Evolutionary conservation across 2,888 invertebrate species (phyloP), one percentile per base, ranked within the genome.

Genomic region (Aphelenchoides bicaudatus): DNA sequence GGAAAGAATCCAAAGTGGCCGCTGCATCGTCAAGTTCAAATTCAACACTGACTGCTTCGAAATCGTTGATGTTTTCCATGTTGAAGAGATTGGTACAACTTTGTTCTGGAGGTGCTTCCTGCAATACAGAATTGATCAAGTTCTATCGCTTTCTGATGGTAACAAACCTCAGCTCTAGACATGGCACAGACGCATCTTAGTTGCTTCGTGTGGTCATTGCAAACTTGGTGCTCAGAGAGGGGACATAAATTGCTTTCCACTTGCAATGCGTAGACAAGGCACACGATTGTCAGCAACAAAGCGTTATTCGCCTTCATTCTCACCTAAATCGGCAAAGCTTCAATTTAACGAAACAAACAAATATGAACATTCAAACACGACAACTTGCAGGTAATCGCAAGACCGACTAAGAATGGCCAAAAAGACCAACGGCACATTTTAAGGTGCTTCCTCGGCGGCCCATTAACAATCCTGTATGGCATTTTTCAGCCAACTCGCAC

Each of bases 71-170:
- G 39, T 74, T 66, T 39, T 59, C 49, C 10, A 62, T 51, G 5
- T 65, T 51, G 28, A 73, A 65, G 13, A 74, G 31, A 2, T 51
- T 23, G 34, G 67, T 72, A 59, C 74, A 74, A 5, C 70, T 70
- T 8, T 61, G 30, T 31, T 60, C 64, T 19, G 72, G 72, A 1
- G 71, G 70, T 54, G 56, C 43, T 58, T 31, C 37, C 65, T 65
- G 46, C 31, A 55, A 53, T 21, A n/a, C 8, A 50, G 1, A 13
- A 21, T 4, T 21, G 2, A 53, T 53, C 16, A 3, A 43, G 21
- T n/a, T 43, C 8, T 10, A 43, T 16, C 4, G 2, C 25, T 39
- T 30, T 21, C 16, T 46, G 6, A 5, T 43, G 6, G 21, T 27
- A 28, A 5, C 54, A 13, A 25, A 72, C 73, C 54, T 72, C 70